Evolutionary conservation across 2,888 invertebrate genomes (phyloP).

Genomic region (Eledone cirrhosa): DNA sequence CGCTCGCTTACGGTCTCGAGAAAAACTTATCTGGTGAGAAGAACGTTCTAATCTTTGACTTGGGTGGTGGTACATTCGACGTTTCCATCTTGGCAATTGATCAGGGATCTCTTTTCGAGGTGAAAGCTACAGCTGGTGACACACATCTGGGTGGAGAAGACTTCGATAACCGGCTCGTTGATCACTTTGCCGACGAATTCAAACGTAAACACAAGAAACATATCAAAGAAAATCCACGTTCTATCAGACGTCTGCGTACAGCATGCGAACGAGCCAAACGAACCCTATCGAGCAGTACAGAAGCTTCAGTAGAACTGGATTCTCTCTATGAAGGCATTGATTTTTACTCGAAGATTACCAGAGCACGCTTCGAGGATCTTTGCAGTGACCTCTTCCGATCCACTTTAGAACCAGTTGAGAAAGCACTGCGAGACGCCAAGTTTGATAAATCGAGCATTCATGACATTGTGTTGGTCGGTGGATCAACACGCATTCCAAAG

Average conservation of each 20-base stretch:
- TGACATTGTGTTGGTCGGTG: slow-evolving; percentile 78
- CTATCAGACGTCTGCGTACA: slow-evolving; percentile 86
- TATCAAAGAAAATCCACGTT: slow-evolving; percentile 75
- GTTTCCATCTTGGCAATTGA: slow-evolving; percentile 70
- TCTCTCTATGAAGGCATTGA: slow-evolving; percentile 93
- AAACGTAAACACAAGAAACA: slow-evolving; percentile 77
- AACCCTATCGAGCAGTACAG: slow-evolving; percentile 70
- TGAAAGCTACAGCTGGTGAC: slow-evolving; percentile 82
- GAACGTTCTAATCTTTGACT: slow-evolving; percentile 72
- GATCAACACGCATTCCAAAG: slow-evolving; percentile 96
- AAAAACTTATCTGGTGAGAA: slow-evolving; percentile 67
- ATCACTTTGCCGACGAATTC: slow-evolving; percentile 82
- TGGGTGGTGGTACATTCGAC: slow-evolving; percentile 77
- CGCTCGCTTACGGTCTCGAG: slow-evolving; percentile 69
- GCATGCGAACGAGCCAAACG: slow-evolving; percentile 78
- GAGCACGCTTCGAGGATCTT: slow-evolving; percentile 95
- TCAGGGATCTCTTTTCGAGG: slow-evolving; percentile 78
- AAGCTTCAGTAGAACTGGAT: slow-evolving; percentile 83
- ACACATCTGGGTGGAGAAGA: slow-evolving; percentile 82
- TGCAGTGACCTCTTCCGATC: slow-evolving; percentile 93
- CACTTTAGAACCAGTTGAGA: slow-evolving; percentile 95
- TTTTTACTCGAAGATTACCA: slow-evolving; percentile 91
- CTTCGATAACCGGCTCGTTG: slow-evolving; percentile 84
- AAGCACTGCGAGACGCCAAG: slow-evolving; percentile 92
- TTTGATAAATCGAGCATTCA: slow-evolving; percentile 83